Evolutionary conservation across 2,888 invertebrate species (phyloP), one percentile per base, ranked within the genome.

Genomic region (Cryptocheilus praepositus): DNA sequence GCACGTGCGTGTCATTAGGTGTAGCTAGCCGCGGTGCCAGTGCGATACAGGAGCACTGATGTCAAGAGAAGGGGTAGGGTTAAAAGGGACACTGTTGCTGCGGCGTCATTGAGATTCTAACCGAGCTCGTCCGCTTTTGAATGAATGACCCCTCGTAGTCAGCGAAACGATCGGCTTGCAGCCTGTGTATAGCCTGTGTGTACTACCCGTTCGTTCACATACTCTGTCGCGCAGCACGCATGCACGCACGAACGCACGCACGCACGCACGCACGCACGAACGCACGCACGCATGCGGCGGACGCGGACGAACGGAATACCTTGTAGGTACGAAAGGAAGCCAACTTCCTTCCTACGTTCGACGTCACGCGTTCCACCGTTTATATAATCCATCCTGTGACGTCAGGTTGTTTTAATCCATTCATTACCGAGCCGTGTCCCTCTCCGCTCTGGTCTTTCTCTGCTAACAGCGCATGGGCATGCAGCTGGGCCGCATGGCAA

Each of bases 311-410:
- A 73, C 64, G 72, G 62, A 69, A 78, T 72, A 76, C 79, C 81
- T 85, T 84, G 74, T 86, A 82, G 81, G 81, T 85, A 84, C 80
- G 83, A 86, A 86, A 88, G 88, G 88, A 88, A 88, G 85, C 84
- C 72, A 79, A 86, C 86, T 88, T 88, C 87, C 88, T 88, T 88
- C 87, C 86, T 87, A 83, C 81, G 84, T 85, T 76, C 84, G 84
- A 82, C 84, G 85, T 85, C 86, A 85, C 83, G 83, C 81, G 83
- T 81, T 75, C 80, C 77, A 81, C 77, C 85, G 82, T 86, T 87
- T 87, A 87, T 85, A 86, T 88, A 88, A 88, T 85, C 87, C 86
- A 85, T 87, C 87, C 88, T 86, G 85, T 88, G 86, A 87, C 87
- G 88, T 87, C 86, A 83, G 71, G 77, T 82, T 81, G 81, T 85